Evolutionary conservation across 2,888 invertebrate species (phyloP), one percentile per base, ranked within the genome.

Genomic region (Asteroscopus sphinx): DNA sequence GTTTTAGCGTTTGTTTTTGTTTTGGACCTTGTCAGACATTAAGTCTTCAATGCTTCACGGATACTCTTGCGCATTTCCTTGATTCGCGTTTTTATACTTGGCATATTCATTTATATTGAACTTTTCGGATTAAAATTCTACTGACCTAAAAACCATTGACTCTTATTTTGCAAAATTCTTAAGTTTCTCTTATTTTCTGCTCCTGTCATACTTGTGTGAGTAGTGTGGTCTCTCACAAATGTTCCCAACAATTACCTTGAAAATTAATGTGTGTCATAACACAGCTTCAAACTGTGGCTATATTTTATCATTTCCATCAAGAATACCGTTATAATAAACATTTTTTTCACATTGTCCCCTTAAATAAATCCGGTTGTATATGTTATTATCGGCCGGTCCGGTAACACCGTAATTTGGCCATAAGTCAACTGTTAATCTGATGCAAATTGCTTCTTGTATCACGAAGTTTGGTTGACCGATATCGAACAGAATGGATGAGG

Each of bases 391-490:
- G 52, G 33, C 15, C 33, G 64, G 65, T 67, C 72, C 61, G 74
- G 75, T 74, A 76, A 67, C 67, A 72, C 76, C 74, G 81, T 77
- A 85, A 83, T 87, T 89, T 84, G 83, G 80, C 73, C 80, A 83
- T 87, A 88, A 85, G 79, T 89, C 87, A 88, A 78, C 75, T 78
- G 73, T 80, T 86, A 89, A 88, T 87, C 84, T 82, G 83, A 88
- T 90, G 91, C 87, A 88, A 89, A 90, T 90, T 87, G 85, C 60
- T 11, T 68, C 48, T 68, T 58, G 71, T 55, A 52, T 60, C 65
- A 71, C 66, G 64, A 63, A 58, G 63, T 71, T 75, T 60, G 56
- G 57, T 47, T 69, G 63, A 65, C 64, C 67, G 67, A 76, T 75
- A 68, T 69, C 56, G 28, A 26, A n/a, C 12, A 12, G 35, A 57